A percentile compares a stretch with the other conserved stretches of the same genome.
phyloP scores from a whole-genome alignment of 2,797 vertebrate species.

The Antennarius maculatus region DNA sequence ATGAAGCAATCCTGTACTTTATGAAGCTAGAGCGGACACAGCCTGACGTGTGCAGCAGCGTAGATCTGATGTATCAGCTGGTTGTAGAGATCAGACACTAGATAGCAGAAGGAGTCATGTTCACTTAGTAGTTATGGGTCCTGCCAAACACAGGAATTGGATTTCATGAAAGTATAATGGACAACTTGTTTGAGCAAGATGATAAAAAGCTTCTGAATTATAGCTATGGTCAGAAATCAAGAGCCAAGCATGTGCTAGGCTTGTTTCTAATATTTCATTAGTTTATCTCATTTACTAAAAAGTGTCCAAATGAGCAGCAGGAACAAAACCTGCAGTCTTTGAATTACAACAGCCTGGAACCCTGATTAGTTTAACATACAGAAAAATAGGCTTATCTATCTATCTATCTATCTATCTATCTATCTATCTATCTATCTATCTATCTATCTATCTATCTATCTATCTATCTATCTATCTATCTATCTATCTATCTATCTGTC shows the following conservation, averaged over 20 bases:
- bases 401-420: no score
- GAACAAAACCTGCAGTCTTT: neutral
- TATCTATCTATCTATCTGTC: no score
- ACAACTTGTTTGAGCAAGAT: constrained; percentile 1
- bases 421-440: no score
- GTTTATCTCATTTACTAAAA: neutral
- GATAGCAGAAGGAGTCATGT: constrained; percentile 13
- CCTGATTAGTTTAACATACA: no score
- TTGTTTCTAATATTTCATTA: neutral
- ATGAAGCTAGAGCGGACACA: constrained; percentile 11
- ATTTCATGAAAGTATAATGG: constrained; percentile 18
- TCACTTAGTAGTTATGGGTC: constrained; percentile 14
- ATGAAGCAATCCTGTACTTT: constrained; percentile 1
- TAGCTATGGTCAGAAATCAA: neutral
- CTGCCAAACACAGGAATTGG: constrained; percentile 18
- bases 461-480: no score
- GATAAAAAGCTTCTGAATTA: constrained; percentile 8
- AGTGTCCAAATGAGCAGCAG: neutral
- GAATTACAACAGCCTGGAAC: neutral
- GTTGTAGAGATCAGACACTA: constrained; percentile 26
- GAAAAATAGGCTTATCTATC: no score
- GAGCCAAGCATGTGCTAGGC: neutral
- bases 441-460: no score
- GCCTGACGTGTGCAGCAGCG: neutral
- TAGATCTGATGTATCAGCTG: neutral